Evolutionary conservation across 2,888 invertebrate genomes (phyloP), one percentile per base, ranked within the genome.

Genomic region (Eupithecia dodoneata): DNA sequence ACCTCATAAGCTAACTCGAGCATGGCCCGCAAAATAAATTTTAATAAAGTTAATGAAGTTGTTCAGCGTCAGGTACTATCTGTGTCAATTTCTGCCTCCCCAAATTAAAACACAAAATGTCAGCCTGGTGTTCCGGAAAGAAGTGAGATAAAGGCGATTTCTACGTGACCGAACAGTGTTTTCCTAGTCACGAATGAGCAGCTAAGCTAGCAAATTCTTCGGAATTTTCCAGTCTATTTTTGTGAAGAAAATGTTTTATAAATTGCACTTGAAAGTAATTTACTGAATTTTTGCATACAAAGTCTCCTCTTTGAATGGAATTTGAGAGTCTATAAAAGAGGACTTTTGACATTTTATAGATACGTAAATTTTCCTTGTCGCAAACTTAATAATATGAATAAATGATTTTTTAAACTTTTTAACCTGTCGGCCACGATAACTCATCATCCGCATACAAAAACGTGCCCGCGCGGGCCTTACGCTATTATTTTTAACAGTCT

Each of bases 31-130:
- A 86, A 89, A 93, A 94, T 63, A 63, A 63, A 63, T 94, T 94
- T 91, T 91, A 94, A 93, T 94, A 91, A 93, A 93, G 88, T 94
- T 94, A 94, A 94, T 94, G 93, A 94, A 94, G 91, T 88, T 88
- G 87, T 93, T 87, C 87, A 85, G 86, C 84, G 88, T 90, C 86
- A 92, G 63, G 63, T 42, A 47, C 92, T 94, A 94, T 94, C 94
- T 93, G 86, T 84, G 88, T 90, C 88, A 91, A 92, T 91, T 87
- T 91, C 88, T 86, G 87, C 88, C 87, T 87, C 87, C 88, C 84
- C 78, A 89, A 91, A 92, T 93, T 91, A 89, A 92, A 91, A 90
- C 84, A 86, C 85, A 88, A 90, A 92, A 88, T 87, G 86, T 85
- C 85, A 84, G 80, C 73, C 84, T 84, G 82, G 83, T 83, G 87